phyloP scores from a whole-genome alignment of 2,797 vertebrate species.

The Sebastes kiyomatsui region DNA sequence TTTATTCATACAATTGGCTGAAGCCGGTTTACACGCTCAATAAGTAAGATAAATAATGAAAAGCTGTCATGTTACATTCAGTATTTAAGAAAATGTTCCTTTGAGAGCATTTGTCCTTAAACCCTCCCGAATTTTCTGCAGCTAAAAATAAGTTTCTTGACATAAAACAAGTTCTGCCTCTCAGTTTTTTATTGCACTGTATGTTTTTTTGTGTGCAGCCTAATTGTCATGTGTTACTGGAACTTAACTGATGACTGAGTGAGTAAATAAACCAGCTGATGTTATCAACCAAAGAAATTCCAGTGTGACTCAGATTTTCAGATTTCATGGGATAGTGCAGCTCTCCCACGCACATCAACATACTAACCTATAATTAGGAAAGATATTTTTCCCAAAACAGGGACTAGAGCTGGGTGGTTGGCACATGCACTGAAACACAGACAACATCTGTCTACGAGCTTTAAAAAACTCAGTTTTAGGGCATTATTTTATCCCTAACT shows the following conservation, averaged over 20 bases:
- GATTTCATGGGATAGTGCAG: constrained; percentile 65
- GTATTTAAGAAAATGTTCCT: background rate
- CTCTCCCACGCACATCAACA: constrained; percentile 55
- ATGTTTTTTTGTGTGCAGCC: background rate
- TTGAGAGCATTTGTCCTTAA: constrained; percentile 14
- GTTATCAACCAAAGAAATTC: constrained; percentile 43
- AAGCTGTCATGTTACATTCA: background rate
- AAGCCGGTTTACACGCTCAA: background rate
- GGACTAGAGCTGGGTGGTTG: constrained; percentile 8
- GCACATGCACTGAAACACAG: constrained; percentile 1
- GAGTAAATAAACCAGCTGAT: constrained; percentile 25
- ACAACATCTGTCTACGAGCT: constrained; percentile 5
- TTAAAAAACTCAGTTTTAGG: background rate
- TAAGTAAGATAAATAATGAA: background rate
- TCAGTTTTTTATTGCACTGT: constrained; percentile 18
- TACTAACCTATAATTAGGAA: constrained; percentile 51
- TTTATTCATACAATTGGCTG: background rate
- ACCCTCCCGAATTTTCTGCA: background rate
- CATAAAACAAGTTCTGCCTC: background rate
- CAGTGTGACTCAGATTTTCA: constrained; percentile 13
- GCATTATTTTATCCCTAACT: background rate
- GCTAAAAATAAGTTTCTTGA: constrained; percentile 31
- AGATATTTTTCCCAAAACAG: constrained; percentile 40
- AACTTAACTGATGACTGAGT: constrained; percentile 1
- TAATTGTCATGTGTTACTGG: background rate